Conservation (phyloP, 1,140 invertebrate species). For the Zaprionus vittiger region DNA sequence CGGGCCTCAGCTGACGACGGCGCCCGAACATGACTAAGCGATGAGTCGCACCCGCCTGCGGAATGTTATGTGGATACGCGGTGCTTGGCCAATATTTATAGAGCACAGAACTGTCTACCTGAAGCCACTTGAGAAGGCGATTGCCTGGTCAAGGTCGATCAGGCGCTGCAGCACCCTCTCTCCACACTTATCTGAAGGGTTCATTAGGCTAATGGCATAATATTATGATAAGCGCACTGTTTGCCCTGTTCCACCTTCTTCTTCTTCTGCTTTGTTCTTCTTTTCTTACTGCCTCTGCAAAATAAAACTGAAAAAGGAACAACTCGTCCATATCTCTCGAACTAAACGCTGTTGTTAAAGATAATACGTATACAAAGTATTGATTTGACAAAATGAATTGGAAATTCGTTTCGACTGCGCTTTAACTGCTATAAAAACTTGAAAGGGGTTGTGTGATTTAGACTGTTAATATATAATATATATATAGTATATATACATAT, state of each 20-base stretch:
- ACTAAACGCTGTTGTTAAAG: neutral
- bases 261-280: neutral
- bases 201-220: conserved; percentile 50
- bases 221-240: conserved; percentile 33
- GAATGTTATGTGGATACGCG: conserved; percentile 20
- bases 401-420: neutral
- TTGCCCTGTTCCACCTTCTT: neutral
- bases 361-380: conserved; percentile 4
- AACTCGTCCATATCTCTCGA: neutral
- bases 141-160: conserved; percentile 37
- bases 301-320: neutral
- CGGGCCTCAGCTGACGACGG: conserved; percentile 13
- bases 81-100: conserved; percentile 38
- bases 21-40: conserved; percentile 50
- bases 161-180: conserved; percentile 7
- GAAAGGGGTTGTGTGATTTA: neutral
- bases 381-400: conserved; percentile 9
- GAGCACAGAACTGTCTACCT: neutral
- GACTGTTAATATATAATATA: neutral
- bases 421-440: neutral
- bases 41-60: neutral
- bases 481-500: too few species aligned
- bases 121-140: neutral
- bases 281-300: neutral
- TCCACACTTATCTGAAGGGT: conserved; percentile 27